Base-by-base conservation (phyloP, 2,113 vertebrate genomes). In the Budorcas taxicolor region DNA sequence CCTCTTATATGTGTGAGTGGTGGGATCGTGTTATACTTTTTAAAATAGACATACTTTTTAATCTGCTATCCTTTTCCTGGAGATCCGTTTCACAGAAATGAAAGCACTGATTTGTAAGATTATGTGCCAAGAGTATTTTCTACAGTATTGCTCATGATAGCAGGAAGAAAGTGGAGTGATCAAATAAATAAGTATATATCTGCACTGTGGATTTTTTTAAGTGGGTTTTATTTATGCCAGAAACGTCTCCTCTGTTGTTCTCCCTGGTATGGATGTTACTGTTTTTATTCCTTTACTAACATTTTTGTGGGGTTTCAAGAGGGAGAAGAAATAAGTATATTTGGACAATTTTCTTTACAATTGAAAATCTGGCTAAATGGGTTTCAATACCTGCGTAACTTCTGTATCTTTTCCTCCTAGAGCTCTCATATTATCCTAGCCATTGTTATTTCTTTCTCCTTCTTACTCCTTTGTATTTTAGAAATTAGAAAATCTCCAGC, bases 241-340 rank as follows among this genome's bases (percentile, higher is more conserved):
- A 93, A 80, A 19, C 14, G 6, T 93, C 55, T 94, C 23, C 52
- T 94, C 47, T 83, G 0, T 40, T 25, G 3, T 53, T 87, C 57
- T 67, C 53, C 89, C 50, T 89, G 23, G 52, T 95, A 57, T 1
- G 25, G 45, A 64, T 80, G 90, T 96, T 82, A 43, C 50, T 86
- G 15, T 94, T 90, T 93, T 50, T 94, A 71, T 76, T 96, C 53
- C 76, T 92, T 91, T 93, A 33, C 67, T 83, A 82, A 82, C 82
- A 84, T 78, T 96, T 93, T 55, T 94, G 50, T 47, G 53, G 60
- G 19, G 4, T 71, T 98, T 94, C 58, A 92, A 89, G 85, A 85
- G 17, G 43, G 33, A 94, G 45, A 76, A 90, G 58, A 96, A 82
- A 91, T 58, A 78, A 85, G 57, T 83, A 11, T 85, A 25, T 52